These are phyloP conservation scores for Atlantisia rogersi DNA, from an alignment of 2,113 vertebrate species.

Conservation along the genomic window DNA sequence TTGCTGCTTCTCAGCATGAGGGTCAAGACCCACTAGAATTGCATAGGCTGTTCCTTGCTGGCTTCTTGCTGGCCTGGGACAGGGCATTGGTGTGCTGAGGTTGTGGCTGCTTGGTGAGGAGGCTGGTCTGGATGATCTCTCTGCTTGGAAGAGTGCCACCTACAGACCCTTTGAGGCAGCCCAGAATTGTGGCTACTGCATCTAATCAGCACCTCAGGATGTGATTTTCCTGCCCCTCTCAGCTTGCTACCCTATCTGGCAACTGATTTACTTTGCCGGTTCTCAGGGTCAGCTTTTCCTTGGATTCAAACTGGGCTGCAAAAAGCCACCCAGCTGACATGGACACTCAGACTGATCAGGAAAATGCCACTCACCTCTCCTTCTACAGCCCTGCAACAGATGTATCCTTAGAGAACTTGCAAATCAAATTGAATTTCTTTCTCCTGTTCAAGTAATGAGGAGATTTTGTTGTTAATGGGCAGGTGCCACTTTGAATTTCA, in stretches of 20 bases:
- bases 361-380: neutral
- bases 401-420: conserved; percentile 1
- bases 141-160: neutral
- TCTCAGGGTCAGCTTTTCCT: neutral
- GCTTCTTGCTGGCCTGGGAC: neutral
- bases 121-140: neutral
- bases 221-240: neutral
- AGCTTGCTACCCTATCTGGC: neutral
- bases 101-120: neutral
- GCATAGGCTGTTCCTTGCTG: neutral
- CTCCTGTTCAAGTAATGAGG: neutral
- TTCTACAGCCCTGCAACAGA: neutral
- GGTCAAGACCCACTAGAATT: fast-evolving
- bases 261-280: neutral
- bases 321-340: neutral
- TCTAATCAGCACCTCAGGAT: neutral
- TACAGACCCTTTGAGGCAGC: neutral
- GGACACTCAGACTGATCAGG: neutral
- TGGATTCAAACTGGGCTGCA: neutral
- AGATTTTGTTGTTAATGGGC: conserved; percentile 49
- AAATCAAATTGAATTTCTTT: conserved; percentile 35
- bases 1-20: neutral
- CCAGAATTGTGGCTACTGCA: neutral
- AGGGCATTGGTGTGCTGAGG: neutral
- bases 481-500: conserved; percentile 52